phyloP scores from a whole-genome alignment of 2,888 invertebrate species.

The Chaitophorus viminalis region DNA sequence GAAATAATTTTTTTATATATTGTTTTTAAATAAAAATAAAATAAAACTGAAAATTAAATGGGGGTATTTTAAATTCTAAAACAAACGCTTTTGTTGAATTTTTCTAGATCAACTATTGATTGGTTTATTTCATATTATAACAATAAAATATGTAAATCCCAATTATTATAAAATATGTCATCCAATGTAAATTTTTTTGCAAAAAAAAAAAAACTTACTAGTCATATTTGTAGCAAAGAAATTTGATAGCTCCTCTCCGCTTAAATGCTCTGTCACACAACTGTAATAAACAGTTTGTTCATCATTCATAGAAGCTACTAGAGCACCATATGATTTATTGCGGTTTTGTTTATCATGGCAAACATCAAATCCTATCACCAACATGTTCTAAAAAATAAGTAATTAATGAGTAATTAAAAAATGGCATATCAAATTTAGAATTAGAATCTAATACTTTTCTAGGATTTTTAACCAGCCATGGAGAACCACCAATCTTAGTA shows the following conservation, averaged over 20 bases:
- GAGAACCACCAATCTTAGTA: slow-evolving; percentile 90
- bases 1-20: no score
- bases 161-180: no score
- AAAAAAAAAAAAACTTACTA: slow-evolving; percentile 31
- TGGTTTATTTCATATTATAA: background rate
- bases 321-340: slow-evolving; percentile 69
- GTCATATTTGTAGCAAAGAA: slow-evolving; percentile 72
- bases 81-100: background rate
- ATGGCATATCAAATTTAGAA: background rate
- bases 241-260: slow-evolving; percentile 81
- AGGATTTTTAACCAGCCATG: slow-evolving; percentile 83
- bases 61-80: background rate
- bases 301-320: slow-evolving; percentile 69
- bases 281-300: slow-evolving; percentile 74
- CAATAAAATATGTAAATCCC: no score
- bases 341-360: slow-evolving; percentile 82
- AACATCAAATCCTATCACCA: slow-evolving; percentile 90
- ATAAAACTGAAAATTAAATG: background rate
- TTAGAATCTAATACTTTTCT: slow-evolving; percentile 66
- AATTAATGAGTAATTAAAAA: background rate
- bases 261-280: slow-evolving; percentile 77
- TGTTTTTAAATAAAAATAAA: background rate
- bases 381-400: slow-evolving; percentile 70
- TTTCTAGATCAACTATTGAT: background rate
- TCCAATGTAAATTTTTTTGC: background rate